phyloP scores from a whole-genome alignment of 2,797 vertebrate species.

The Mallotus villosus region DNA sequence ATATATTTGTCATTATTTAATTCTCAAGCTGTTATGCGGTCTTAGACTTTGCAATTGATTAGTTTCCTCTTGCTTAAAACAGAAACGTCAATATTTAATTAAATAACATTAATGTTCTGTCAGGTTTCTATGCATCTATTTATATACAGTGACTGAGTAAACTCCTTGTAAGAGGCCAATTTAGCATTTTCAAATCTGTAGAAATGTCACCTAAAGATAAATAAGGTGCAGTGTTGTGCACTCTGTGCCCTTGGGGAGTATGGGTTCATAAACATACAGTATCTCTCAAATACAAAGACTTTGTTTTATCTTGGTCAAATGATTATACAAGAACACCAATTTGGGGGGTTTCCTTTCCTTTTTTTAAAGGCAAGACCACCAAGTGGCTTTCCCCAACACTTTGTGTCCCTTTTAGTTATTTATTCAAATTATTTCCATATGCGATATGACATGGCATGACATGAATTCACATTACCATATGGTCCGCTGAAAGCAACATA shows the following conservation, averaged over 20 bases:
- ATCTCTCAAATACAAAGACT: not conserved
- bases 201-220: not conserved
- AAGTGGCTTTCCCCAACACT: conserved; percentile 24
- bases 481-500: conserved; percentile 42
- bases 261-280: not conserved
- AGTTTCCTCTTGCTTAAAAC: not conserved
- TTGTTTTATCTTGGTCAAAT: not conserved
- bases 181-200: not conserved
- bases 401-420: conserved; percentile 31
- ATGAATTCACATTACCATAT: conserved; percentile 36
- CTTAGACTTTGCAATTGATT: not conserved
- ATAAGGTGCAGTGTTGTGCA: not conserved
- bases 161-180: not conserved
- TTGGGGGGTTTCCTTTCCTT: no score
- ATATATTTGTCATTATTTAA: not conserved
- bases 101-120: not conserved
- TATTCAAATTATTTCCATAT: conserved; percentile 38
- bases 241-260: not conserved
- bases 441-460: conserved; percentile 34
- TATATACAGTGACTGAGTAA: not conserved
- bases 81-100: not conserved
- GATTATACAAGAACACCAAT: not conserved
- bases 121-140: not conserved
- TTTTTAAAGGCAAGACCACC: conserved; percentile 6
- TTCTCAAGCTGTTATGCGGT: not conserved